Base-by-base conservation (phyloP, 1,140 invertebrate genomes). In the Antheraea mylitta region DNA sequence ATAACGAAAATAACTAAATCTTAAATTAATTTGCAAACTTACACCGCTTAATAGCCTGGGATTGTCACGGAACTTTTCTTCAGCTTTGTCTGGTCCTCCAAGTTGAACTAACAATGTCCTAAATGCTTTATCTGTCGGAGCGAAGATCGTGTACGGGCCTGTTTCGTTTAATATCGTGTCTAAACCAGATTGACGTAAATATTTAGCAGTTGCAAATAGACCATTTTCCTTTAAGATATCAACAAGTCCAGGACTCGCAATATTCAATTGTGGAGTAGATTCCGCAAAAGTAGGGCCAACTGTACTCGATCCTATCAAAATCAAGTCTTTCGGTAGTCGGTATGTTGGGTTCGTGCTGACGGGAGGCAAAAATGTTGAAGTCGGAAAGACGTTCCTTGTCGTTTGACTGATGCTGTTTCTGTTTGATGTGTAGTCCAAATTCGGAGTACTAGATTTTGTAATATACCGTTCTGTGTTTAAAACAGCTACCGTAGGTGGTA, bases 91-190 rank as follows among this genome's bases (percentile, higher is more conserved):
- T 0, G 96, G 96, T n/a, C 96, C 96, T 69, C 96, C 96, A 10
- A 97, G 92, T 81, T 97, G 96, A 0, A 97, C 95, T 64, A 97
- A 81, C 11, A 97, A 86, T 18, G 96, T 96, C 71, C 96, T 95
- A 80, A 98, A 97, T 3, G 97, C 97, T 83, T 96, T 97, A 86
- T 98, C 96, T 0, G 96, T 97, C 0, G 97, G 97, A 0, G 96
- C 96, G 80, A 98, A 98, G 67, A 98, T 94, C 1, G 97, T 98
- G 78, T 97, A 97, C 0, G 96, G 96, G 19, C 96, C 96, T 18
- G 96, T 97, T 87, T 97, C 96, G 80, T 97, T 97, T 18, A 97
- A 89, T 30, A 97, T 96, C 10, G 93, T 94, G 79, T 97, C 96
- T 58, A 97, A 87, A 9, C 96, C 96, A 6, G 96, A 97, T 82